Evolutionary conservation across 2,888 invertebrate species (phyloP).

Genomic region (Chaitophorus viminalis): DNA sequence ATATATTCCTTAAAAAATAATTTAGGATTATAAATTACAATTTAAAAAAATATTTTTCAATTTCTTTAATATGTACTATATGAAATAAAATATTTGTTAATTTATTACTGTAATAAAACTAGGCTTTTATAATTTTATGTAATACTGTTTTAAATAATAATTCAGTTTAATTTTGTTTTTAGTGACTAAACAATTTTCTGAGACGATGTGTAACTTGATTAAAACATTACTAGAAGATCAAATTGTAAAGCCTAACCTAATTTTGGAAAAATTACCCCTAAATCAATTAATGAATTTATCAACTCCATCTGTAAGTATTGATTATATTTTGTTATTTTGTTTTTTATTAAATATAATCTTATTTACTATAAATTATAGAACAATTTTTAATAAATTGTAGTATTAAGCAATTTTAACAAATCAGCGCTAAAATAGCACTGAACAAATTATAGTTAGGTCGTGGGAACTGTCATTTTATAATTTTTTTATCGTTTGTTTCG

Average conservation of each 20-base stretch:
- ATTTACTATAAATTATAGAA: too few species aligned
- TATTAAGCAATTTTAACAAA: too few species aligned
- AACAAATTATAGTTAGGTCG: too few species aligned
- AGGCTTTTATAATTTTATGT: background rate
- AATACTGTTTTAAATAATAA: background rate
- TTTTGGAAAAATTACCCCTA: slow-evolving; percentile 47
- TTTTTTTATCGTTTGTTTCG: too few species aligned
- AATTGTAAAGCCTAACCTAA: slow-evolving; percentile 26
- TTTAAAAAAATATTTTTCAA: background rate
- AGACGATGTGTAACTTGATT: slow-evolving; percentile 45
- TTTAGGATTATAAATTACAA: too few species aligned
- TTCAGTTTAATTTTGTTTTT: background rate
- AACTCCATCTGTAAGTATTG: slow-evolving; percentile 40
- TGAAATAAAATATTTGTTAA: background rate
- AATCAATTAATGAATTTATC: slow-evolving; percentile 22
- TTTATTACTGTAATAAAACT: background rate
- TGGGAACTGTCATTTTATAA: too few species aligned
- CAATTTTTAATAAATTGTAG: too few species aligned
- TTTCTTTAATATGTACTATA: background rate
- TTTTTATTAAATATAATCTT: too few species aligned
- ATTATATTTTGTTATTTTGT: background rate
- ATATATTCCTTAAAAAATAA: too few species aligned
- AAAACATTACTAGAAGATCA: slow-evolving; percentile 35
- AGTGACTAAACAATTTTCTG: slow-evolving; percentile 37
- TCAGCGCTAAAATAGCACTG: too few species aligned